Evolutionary conservation across 92 coral and sea anemone species (phyloP).

Genomic region (Zoanthus solanderi): DNA sequence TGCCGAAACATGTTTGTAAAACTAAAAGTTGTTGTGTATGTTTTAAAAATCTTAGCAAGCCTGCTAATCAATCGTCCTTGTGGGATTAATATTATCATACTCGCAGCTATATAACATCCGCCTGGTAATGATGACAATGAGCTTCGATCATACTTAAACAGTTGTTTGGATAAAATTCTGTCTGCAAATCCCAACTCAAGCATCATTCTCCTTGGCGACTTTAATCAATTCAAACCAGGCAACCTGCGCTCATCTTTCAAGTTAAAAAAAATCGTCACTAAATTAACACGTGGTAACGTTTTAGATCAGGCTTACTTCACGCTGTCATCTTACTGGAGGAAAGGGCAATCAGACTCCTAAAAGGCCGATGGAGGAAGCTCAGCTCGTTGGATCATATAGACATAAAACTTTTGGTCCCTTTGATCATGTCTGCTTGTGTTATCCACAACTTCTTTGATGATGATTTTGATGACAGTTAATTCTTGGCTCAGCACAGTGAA

Average conservation of each 20-base stretch:
- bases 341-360: slow-evolving; percentile 68
- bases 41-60: no score
- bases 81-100: not conserved
- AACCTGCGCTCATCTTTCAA: no score
- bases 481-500: not conserved
- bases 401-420: not conserved
- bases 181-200: not conserved
- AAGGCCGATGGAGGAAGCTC: slow-evolving; percentile 44
- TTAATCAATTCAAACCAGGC: no score
- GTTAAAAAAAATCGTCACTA: no score
- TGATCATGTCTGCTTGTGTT: slow-evolving; percentile 16
- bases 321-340: slow-evolving; percentile 52
- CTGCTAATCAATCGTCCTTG: not conserved
- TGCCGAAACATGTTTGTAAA: not conserved
- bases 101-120: not conserved
- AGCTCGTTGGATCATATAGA: not conserved
- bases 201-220: no score
- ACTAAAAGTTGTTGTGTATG: no score
- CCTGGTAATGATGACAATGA: not conserved
- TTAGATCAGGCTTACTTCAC: no score
- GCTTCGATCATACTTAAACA: not conserved
- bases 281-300: no score
- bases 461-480: slow-evolving; percentile 20
- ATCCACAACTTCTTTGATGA: slow-evolving; percentile 1
- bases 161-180: not conserved